A percentile compares a stretch with the other conserved stretches of the same genome.
Conservation (phyloP, 2,888 invertebrate species). For the Calliphora vomitoria region DNA sequence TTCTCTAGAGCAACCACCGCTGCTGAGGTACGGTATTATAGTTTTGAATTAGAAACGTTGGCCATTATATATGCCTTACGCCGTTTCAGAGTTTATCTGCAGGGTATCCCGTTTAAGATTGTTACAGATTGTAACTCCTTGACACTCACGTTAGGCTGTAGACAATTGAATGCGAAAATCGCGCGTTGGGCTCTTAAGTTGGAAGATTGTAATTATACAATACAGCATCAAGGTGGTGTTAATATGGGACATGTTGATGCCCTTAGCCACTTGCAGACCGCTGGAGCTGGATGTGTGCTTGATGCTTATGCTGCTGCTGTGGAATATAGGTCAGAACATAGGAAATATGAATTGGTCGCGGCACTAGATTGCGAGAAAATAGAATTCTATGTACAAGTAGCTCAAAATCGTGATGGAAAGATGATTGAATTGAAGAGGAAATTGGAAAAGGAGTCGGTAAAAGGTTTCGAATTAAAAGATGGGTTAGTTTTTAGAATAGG, state of each 20-base stretch:
- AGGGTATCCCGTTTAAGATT: conserved; percentile 8
- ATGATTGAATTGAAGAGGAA: neutral
- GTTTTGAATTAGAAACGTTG: conserved; percentile 24
- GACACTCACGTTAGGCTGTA: conserved; percentile 16
- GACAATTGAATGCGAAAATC: conserved; percentile 15
- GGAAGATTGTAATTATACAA: conserved; percentile 49
- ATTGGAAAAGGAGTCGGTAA: neutral
- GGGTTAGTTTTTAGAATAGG: conserved; percentile 7
- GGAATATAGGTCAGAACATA: neutral
- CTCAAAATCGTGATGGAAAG: conserved; percentile 49
- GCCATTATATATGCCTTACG: conserved; percentile 20
- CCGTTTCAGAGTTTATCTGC: conserved; percentile 16
- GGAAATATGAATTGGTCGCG: neutral
- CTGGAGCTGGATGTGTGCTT: conserved; percentile 12
- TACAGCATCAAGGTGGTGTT: conserved; percentile 24
- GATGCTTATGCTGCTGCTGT: conserved; percentile 24
- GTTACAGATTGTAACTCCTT: conserved; percentile 29
- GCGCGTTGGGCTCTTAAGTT: conserved; percentile 48
- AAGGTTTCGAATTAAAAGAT: conserved; percentile 11
- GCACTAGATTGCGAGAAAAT: conserved; percentile 8
- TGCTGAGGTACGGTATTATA: conserved; percentile 5
- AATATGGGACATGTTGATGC: conserved; percentile 35
- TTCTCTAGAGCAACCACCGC: conserved; percentile 4
- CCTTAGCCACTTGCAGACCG: neutral
- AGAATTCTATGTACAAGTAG: conserved; percentile 54